Evolutionary conservation across 1,140 invertebrate species (phyloP), one percentile per base, ranked within the genome.

Genomic region (Zaprionus inermis): DNA sequence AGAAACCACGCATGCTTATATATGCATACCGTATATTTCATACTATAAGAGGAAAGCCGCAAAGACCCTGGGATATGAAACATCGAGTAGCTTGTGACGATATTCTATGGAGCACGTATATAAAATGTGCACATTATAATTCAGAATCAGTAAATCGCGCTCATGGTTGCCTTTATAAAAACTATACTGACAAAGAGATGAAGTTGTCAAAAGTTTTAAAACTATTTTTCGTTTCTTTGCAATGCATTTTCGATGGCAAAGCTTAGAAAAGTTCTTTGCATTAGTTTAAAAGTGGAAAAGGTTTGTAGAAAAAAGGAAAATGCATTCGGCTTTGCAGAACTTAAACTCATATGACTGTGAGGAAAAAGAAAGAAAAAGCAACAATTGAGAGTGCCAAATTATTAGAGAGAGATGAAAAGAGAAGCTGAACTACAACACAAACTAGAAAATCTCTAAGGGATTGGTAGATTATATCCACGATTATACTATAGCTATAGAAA

Each of bases 141-240:
- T 28, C 3, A 28, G 24, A 28, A 28, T 28, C 38, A 41, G n/a
- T 16, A 41, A 41, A 41, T 16, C 38, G n/a, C 38, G 2, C 38
- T n/a, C n/a, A 38, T 41, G 38, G n/a, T 41, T 41, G 36, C n/a
- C n/a, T 16, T n/a, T 41, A n/a, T 5, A n/a, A 14, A n/a, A n/a
- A n/a, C 38, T 16, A 16, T 2, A 41, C n/a, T 44, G 38, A 18
- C n/a, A 18, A 16, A 16, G 38, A 7, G 7, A 41, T 16, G n/a
- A 44, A 44, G n/a, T 44, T 1, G 4, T n/a, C 1, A 16, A n/a
- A n/a, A 44, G n/a, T 44, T 59, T 38, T 46, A 32, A 20, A n/a
- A 6, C 32, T 34, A 51, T 5, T 68, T 68, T 22, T n/a, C 54
- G 34, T 36, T 59, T 59, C 38, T 68, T 52, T 73, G n/a, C 6